Evolutionary conservation across 2,797 vertebrate species (phyloP).

Genomic region (Ptychobarbus kaznakovi): DNA sequence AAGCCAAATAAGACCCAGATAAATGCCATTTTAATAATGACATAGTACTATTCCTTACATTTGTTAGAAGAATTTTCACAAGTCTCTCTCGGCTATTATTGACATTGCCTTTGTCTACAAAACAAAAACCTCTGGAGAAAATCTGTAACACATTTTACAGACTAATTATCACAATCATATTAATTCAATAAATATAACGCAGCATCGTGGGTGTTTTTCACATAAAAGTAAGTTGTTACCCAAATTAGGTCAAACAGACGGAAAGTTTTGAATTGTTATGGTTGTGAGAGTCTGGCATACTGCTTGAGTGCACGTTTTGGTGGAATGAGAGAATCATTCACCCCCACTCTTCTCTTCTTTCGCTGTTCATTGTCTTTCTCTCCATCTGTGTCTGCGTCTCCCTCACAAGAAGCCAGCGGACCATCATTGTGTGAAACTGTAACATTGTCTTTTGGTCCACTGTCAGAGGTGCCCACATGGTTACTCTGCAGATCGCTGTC

Average conservation of each 20-base stretch:
- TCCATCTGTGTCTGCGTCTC: slow-evolving; percentile 39
- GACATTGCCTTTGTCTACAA: not conserved
- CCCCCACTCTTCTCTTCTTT: slow-evolving; percentile 79
- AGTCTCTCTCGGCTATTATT: not conserved
- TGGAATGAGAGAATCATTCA: slow-evolving; percentile 79
- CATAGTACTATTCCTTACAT: not conserved
- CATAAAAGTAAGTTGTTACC: not conserved
- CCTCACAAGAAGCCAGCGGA: slow-evolving; percentile 38
- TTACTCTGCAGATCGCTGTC: slow-evolving; percentile 80
- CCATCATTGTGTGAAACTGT: not conserved
- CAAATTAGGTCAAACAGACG: not conserved
- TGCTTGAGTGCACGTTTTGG: slow-evolving; percentile 82
- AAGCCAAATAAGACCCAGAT: not conserved
- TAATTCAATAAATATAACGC: slow-evolving; percentile 6
- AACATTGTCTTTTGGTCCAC: not conserved
- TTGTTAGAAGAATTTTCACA: not conserved
- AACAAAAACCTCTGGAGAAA: slow-evolving; percentile 11
- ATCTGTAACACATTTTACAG: slow-evolving; percentile 6
- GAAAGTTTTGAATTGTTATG: slow-evolving; percentile 58
- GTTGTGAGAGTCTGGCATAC: slow-evolving; percentile 70
- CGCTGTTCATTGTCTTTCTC: slow-evolving; percentile 59
- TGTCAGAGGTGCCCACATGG: not conserved
- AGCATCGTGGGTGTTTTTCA: not conserved
- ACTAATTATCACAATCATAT: not conserved
- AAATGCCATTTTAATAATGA: not conserved